A percentile compares a stretch with the other conserved stretches of the same genome.
Evolutionary conservation across 2,113 vertebrate species (phyloP).

Genomic region (Phainopepla nitens): DNA sequence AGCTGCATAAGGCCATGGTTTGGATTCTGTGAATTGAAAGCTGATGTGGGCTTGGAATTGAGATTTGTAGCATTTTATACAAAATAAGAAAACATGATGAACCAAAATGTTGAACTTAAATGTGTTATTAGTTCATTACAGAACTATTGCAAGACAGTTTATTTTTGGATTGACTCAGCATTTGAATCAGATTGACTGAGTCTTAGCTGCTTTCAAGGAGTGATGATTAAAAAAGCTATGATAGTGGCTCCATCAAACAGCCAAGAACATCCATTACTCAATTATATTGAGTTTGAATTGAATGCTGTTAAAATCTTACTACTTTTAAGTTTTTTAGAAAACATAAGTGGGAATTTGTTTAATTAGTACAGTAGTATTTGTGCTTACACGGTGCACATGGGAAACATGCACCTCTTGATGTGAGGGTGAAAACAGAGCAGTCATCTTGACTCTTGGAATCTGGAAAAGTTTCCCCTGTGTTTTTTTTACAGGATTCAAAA

Average conservation of each 20-base stretch:
- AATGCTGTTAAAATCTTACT: background rate
- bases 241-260: background rate
- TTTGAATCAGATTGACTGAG: background rate
- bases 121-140: background rate
- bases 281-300: background rate
- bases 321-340: background rate
- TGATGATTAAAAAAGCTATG: background rate
- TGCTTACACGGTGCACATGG: background rate
- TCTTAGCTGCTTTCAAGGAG: background rate
- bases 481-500: background rate
- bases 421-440: background rate
- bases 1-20: background rate
- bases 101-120: background rate
- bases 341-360: background rate
- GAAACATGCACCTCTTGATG: background rate
- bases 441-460: background rate
- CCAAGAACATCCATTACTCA: background rate
- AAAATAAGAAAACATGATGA: background rate
- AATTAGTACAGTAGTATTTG: background rate
- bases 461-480: background rate
- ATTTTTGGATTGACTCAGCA: background rate
- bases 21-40: background rate
- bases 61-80: background rate
- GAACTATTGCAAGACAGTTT: background rate
- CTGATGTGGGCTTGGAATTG: background rate